Base-by-base conservation (phyloP, 1,140 invertebrate species). In the Drosophila eugracilis region DNA sequence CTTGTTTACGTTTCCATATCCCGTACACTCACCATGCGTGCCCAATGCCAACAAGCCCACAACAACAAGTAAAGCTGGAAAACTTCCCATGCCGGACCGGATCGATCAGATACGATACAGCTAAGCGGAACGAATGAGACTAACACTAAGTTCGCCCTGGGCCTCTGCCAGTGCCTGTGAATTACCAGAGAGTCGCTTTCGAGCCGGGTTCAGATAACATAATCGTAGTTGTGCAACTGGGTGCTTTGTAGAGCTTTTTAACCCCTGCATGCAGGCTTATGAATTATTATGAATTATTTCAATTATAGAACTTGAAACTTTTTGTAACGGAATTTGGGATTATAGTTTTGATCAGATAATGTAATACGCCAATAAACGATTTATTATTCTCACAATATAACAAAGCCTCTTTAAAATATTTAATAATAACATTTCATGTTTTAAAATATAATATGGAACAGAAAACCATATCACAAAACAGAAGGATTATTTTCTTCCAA, bases 41-140 rank as follows among this genome's bases (percentile, higher is more conserved):
- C 59, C 55, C 72, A 88, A 69, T 75, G 78, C 55, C 78, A 83
- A 45, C 48, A 53, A 69, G 41, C 47, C 62, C 52, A 58, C 59
- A 71, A 47, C 74, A 58, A 50, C 65, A 67, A 39, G 45, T 44
- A 52, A 22, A 28, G 21, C 47, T 53, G 62, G 60, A 54, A 78
- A 24, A 77, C 50, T 69, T 85, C 53, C 57, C 76, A 85, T 83
- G 49, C 34, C 58, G 69, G 48, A 47, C 28, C 70, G 57, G 69
- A 74, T 73, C 71, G 57, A 63, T 48, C 42, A 63, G 70, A 74
- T 63, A 47, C 62, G 39, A 30, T 47, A 39, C 36, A 39, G 36
- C 36, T 10, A 1, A 17, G 48, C 28, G 15, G 41, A 47, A 34
- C 50, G 50, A 65, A n/a, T 74, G 48, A 42, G 69, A 57, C 19